Percentiles rank a stretch among this genome's conserved stretches.
Conservation (phyloP, 2,888 invertebrate genomes). For the Glomeris marginata region DNA sequence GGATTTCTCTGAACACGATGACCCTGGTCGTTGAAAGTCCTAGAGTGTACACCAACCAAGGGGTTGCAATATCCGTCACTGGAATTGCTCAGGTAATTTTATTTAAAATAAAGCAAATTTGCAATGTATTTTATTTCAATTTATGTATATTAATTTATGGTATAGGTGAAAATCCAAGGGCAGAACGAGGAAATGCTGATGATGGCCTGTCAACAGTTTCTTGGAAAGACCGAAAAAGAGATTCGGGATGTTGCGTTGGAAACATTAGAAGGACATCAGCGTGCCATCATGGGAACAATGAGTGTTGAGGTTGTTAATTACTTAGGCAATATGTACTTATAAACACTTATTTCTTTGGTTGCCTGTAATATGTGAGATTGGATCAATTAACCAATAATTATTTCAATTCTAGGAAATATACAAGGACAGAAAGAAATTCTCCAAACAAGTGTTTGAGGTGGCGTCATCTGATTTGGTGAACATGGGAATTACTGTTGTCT, state of each 20-base stretch:
- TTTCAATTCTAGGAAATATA: slow-evolving; percentile 54
- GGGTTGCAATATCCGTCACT: slow-evolving; percentile 92
- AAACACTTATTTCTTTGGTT: background rate
- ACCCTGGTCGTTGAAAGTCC: slow-evolving; percentile 90
- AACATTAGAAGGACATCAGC: slow-evolving; percentile 82
- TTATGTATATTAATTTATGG: background rate
- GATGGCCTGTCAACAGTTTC: slow-evolving; percentile 85
- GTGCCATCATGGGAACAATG: slow-evolving; percentile 94
- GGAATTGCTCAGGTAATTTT: slow-evolving; percentile 83
- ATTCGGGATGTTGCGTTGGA: slow-evolving; percentile 83
- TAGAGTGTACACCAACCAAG: slow-evolving; percentile 89
- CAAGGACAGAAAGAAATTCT: slow-evolving; percentile 89
- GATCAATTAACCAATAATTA: background rate
- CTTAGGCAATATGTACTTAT: background rate
- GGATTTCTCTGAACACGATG: slow-evolving; percentile 94
- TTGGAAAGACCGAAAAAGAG: slow-evolving; percentile 73
- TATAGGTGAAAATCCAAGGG: slow-evolving; percentile 68
- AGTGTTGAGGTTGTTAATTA: slow-evolving; percentile 53
- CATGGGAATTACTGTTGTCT: slow-evolving; percentile 92
- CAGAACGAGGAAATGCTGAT: slow-evolving; percentile 78
- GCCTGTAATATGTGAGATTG: background rate
- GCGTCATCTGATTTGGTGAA: slow-evolving; percentile 88
- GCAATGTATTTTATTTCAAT: too few species aligned
- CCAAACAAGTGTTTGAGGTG: slow-evolving; percentile 80
- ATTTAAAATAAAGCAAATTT: slow-evolving; percentile 17